Evolutionary conservation across 2,888 invertebrate genomes (phyloP), one percentile per base, ranked within the genome.

Genomic region (Aphrophora alni): DNA sequence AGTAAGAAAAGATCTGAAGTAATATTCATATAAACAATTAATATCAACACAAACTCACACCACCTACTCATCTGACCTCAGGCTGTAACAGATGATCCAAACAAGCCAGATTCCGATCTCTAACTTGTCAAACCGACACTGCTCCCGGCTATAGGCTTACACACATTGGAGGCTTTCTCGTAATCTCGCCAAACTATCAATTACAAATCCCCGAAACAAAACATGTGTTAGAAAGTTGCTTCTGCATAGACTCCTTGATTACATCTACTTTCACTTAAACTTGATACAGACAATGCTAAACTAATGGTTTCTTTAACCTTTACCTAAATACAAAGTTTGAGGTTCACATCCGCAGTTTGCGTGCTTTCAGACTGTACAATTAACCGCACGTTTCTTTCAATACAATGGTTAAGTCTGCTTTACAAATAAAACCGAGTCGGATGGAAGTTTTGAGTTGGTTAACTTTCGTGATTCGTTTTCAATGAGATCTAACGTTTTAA

Each of bases 281-380:
- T 59, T 59, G 59, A 59, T 59, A 59, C 59, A 21, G 59, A 59
- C 59, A 59, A 59, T 59, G 59, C 21, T 59, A 33, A 21, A 59
- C 59, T 59, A 59, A 59, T 59, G 59, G 59, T 21, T 59, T 59
- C 59, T 59, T 59, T 59, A 59, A 59, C 59, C 59, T 59, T 59
- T 59, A 59, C 59, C 59, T 59, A 59, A 59, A 59, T 59, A 59
- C 5, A 21, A 3, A n/a, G 5, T 21, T 14, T 12, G 12, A 59
- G 2, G 4, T 21, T 44, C 44, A 33, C 33, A 33, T 33, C 33
- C 33, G 33, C 44, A 14, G 44, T 44, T 44, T 44, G 44, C 44
- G 44, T 44, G 44, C 2, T 44, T 14, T 14, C 2, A 14, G 44
- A 14, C 44, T 5, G 8, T 2, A 14, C 44, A 44, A 21, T 21